These are phyloP conservation scores for Aromia moschata DNA, from an alignment of 2,888 invertebrate species.

Conservation along the genomic window DNA sequence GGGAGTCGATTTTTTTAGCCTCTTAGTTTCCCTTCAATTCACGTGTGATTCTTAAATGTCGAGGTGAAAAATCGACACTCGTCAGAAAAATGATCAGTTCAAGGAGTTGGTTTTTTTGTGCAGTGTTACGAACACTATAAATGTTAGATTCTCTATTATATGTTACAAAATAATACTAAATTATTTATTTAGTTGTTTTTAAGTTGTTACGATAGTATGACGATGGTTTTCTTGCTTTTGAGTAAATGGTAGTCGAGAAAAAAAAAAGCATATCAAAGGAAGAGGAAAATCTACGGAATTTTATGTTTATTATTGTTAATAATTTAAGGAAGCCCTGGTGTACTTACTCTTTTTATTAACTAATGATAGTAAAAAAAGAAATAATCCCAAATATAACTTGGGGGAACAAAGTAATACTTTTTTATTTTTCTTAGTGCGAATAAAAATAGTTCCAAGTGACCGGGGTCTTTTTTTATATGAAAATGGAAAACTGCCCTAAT, in stretches of 20 bases:
- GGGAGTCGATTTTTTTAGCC: slow-evolving; percentile 42
- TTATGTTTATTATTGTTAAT: slow-evolving; percentile 9
- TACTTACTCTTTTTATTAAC: slow-evolving; percentile 12
- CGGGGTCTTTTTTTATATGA: slow-evolving; percentile 24
- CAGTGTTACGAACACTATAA: slow-evolving; percentile 60
- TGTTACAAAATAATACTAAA: slow-evolving; percentile 55
- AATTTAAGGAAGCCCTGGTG: slow-evolving; percentile 3
- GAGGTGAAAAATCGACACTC: slow-evolving; percentile 40
- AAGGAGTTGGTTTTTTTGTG: slow-evolving; percentile 58
- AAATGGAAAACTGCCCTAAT: slow-evolving; percentile 38
- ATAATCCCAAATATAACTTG: neutral
- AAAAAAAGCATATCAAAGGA: slow-evolving; percentile 34
- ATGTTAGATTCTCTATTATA: slow-evolving; percentile 62
- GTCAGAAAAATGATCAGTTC: slow-evolving; percentile 51
- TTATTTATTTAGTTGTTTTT: slow-evolving; percentile 57
- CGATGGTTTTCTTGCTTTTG: slow-evolving; percentile 40
- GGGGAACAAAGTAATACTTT: neutral
- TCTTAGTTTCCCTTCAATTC: slow-evolving; percentile 32
- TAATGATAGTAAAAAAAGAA: slow-evolving; percentile 7
- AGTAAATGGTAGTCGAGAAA: slow-evolving; percentile 40
- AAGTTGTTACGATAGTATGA: slow-evolving; percentile 49
- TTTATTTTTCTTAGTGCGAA: slow-evolving; percentile 15
- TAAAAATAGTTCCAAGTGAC: slow-evolving; percentile 11
- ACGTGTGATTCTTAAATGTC: slow-evolving; percentile 39
- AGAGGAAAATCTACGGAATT: neutral